Base-by-base conservation (phyloP, 2,888 invertebrate genomes). In the Kryphioiulus occultus region DNA sequence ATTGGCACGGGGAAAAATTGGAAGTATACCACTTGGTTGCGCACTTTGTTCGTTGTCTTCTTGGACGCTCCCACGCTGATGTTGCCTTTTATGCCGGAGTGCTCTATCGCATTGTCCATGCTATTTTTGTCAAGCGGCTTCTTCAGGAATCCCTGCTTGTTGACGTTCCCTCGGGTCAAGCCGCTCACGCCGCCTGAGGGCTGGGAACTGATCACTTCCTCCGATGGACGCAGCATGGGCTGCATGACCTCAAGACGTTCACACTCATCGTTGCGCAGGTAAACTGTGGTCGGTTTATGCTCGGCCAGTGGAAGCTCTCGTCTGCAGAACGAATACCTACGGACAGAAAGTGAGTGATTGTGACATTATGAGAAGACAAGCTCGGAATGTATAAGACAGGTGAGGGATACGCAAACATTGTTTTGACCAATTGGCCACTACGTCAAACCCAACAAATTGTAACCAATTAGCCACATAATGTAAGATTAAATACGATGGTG, bases 311-410 rank as follows among this genome's bases (percentile, higher is more conserved):
- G 84, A 26, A 87, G 83, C 15, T 83, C 83, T 22, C 87, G 30
- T 30, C 83, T 83, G 19, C 87, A 87, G 30, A 87, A 87, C n/a
- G 87, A 87, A 83, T 87, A 87, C 84, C 87, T 87, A 15, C 30
- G 30, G 5, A 15, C 30, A 19, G 68, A 68, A 2, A 78, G 30
- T 78, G 15, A 78, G 30, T 78, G 78, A 68, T 53, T 19, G 2
- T n/a, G 44, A 19, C n/a, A 19, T 17, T n/a, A n/a, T 53, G 17
- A 47, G 12, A 53, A 5, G 53, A 4, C 1, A 44, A 44, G 12
- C 44, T 15, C 10, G 35, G 35, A 35, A 7, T 35, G 35, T 4
- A 4, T 35, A 7, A 35, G 35, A 7, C 35, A 35, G 2, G 35
- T 7, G 35, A 35, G 35, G 35, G 35, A n/a, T 35, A 35, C 3